phyloP scores from a whole-genome alignment of 2,113 vertebrate species.

The Anarrhichthys ocellatus region DNA sequence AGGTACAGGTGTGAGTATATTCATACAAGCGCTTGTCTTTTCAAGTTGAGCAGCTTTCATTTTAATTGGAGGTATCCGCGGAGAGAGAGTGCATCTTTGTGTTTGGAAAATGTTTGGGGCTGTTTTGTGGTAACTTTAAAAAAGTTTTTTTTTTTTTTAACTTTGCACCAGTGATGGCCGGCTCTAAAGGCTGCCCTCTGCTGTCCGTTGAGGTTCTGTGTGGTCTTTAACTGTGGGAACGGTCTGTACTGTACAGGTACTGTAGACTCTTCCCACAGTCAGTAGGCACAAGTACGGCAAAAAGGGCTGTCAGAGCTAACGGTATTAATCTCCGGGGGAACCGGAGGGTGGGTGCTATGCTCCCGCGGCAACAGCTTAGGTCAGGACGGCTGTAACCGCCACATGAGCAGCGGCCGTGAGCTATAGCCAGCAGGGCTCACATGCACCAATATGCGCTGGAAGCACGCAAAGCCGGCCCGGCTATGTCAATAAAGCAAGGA shows the following conservation, averaged over 20 bases:
- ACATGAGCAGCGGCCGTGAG: neutral
- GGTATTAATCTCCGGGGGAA: neutral
- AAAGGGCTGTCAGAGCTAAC: neutral
- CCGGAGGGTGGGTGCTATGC: neutral
- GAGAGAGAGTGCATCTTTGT: neutral
- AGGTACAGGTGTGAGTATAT: constrained; percentile 2
- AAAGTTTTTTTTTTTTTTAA: neutral
- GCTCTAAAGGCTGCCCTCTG: constrained; percentile 74
- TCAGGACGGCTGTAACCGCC: neutral
- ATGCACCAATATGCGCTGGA: neutral
- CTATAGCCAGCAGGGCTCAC: neutral
- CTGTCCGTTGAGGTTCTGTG: constrained; percentile 63
- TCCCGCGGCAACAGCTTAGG: neutral
- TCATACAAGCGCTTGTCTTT: constrained; percentile 29
- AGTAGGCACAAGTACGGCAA: neutral
- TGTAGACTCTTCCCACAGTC: neutral
- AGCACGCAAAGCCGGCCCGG: neutral
- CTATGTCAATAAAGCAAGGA: neutral
- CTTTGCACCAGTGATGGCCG: constrained; percentile 27
- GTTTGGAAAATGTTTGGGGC: constrained; percentile 3
- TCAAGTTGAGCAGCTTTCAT: constrained; percentile 20
- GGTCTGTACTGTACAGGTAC: constrained; percentile 27
- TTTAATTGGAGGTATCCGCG: neutral
- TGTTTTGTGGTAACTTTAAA: neutral
- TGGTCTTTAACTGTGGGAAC: constrained; percentile 27